phyloP scores from a whole-genome alignment of 2,797 vertebrate species.

The Scleropages formosus region DNA sequence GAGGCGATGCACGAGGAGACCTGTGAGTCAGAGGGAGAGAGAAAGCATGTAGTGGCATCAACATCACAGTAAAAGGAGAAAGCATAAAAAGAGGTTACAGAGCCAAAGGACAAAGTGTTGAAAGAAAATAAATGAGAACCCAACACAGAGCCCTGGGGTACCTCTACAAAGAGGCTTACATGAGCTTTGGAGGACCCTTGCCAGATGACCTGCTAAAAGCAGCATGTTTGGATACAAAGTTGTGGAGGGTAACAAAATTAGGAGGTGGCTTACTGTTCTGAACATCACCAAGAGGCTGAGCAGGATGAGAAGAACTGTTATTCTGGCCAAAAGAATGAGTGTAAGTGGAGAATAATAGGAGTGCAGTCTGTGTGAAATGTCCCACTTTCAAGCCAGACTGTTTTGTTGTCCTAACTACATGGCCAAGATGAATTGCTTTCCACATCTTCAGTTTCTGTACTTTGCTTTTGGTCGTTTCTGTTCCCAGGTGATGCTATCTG shows the following conservation, averaged over 20 bases:
- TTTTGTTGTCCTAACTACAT: background rate
- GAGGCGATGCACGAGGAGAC: slow-evolving; percentile 6
- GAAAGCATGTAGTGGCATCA: slow-evolving; percentile 20
- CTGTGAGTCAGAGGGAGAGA: slow-evolving; percentile 24
- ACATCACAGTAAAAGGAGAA: slow-evolving; percentile 15
- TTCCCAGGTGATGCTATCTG: background rate
- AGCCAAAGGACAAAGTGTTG: slow-evolving; percentile 13
- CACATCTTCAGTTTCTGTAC: background rate
- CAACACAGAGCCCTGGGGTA: slow-evolving; percentile 20
- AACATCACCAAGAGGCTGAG: background rate
- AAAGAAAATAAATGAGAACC: slow-evolving; percentile 20
- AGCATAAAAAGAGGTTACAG: background rate
- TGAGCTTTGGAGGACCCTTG: background rate
- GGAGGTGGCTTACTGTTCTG: background rate
- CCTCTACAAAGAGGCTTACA: slow-evolving; percentile 8
- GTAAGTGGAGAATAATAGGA: background rate
- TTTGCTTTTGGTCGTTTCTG: slow-evolving; percentile 1
- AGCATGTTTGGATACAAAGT: too few species aligned
- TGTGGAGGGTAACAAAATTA: too few species aligned
- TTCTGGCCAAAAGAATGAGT: background rate
- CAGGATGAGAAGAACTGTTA: background rate
- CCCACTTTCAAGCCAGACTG: background rate
- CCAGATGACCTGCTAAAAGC: slow-evolving; percentile 1
- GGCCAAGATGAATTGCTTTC: background rate
- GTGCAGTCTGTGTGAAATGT: background rate